Base-by-base conservation (phyloP, 2,797 vertebrate genomes). In the Brachyrhaphis roseni region DNA sequence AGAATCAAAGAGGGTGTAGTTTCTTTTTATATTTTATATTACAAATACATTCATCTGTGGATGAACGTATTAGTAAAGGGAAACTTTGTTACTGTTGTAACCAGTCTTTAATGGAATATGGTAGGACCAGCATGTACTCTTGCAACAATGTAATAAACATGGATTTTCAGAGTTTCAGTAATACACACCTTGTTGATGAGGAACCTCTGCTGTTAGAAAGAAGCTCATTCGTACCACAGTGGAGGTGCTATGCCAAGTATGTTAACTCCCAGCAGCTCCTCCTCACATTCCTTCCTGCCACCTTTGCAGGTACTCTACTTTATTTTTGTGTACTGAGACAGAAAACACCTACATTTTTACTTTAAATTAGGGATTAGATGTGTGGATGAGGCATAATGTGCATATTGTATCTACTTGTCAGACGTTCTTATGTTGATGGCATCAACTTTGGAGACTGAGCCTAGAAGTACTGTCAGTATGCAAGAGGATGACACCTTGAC, bases 221-320 rank as follows among this genome's bases (percentile, higher is more conserved):
- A 0, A 92, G 91, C 71, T 82, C 87, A 55, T 93, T 92, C 41
- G 84, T 81, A 0, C 97, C 97, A 15, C 97, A 97, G 43, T 99
- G 98, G 98, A 96, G 96, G 80, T 99, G 98, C 90, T 99, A 99
- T 10, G 96, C 96, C 59, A 98, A 97, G 86, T 95, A 96, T 79
- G 94, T 97, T 88, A 97, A 91, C 84, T 94, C 96, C 0, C 98
- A 99, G 93, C 98, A 99, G 64, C 94, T 98, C 81, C 95, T 99
- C 79, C 96, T 99, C 88, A 98, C 97, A 71, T 98, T 99, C 86
- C 95, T 99, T 49, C 98, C 98, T 23, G 96, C 97, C 20, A 91
- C 96, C 62, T 98, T 97, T 79, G 90, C 97, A 90, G 98, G 98
- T 99, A 59, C 84, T 16, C 5, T 0, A 16, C 8, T 53, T 73